phyloP scores from a whole-genome alignment of 2,113 vertebrate genomes.

The Cygnus atratus region DNA sequence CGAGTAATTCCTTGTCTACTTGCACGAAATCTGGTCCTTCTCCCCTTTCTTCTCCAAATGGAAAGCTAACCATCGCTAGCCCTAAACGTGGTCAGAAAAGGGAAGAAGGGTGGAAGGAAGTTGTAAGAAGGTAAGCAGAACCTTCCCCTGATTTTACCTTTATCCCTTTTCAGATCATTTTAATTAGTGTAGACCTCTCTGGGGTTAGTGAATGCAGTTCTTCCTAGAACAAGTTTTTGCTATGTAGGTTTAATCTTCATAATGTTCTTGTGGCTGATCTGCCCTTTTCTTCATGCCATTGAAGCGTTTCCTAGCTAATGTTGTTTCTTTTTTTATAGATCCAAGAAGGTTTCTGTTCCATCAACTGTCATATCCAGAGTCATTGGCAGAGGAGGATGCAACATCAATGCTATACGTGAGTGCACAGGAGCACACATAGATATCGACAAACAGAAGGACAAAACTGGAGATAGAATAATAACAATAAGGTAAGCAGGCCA shows the following conservation, averaged over 20 bases:
- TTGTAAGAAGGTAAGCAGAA: slow-evolving; percentile 88
- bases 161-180: background rate
- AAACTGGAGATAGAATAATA: slow-evolving; percentile 98
- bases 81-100: slow-evolving; percentile 97
- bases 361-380: slow-evolving; percentile 98
- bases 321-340: slow-evolving; percentile 73
- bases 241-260: accelerated
- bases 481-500: slow-evolving; percentile 88
- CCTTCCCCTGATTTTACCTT: background rate
- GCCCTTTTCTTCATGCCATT: background rate
- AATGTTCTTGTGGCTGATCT: background rate
- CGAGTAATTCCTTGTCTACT: slow-evolving; percentile 87
- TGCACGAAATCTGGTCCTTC: slow-evolving; percentile 92
- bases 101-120: slow-evolving; percentile 99
- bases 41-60: slow-evolving; percentile 92
- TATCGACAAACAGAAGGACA: slow-evolving; percentile 99
- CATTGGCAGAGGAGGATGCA: slow-evolving; percentile 97
- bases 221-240: background rate
- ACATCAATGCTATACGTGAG: slow-evolving; percentile 97
- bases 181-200: background rate
- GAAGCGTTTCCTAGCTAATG: background rate
- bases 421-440: slow-evolving; percentile 98
- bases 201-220: background rate
- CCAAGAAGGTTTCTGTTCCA: slow-evolving; percentile 98
- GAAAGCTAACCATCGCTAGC: slow-evolving; percentile 95